phyloP scores from a whole-genome alignment of 2,888 invertebrate genomes.

The Scaptomyza tumidula region DNA sequence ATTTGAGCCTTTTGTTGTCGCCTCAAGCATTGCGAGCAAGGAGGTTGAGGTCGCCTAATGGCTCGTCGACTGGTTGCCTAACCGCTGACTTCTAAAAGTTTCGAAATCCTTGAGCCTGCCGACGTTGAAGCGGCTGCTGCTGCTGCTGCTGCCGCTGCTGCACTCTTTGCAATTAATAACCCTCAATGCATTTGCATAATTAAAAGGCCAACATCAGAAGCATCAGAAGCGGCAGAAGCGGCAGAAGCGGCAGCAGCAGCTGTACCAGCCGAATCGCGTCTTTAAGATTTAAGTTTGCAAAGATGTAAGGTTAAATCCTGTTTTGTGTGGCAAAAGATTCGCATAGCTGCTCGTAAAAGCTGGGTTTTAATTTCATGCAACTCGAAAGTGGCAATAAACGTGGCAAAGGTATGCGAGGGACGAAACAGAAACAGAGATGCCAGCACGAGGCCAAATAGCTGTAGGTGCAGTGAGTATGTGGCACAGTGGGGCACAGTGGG shows the following conservation, averaged over 20 bases:
- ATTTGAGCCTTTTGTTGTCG: constrained; percentile 43
- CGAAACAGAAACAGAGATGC: constrained; percentile 44
- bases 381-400: constrained; percentile 78
- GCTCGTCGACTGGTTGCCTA: constrained; percentile 50
- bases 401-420: constrained; percentile 40
- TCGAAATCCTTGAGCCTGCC: constrained; percentile 31
- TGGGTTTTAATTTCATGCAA: constrained; percentile 75
- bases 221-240: background rate
- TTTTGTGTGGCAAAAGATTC: constrained; percentile 1
- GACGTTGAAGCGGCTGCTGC: constrained; percentile 18
- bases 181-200: constrained; percentile 76
- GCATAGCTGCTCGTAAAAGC: constrained; percentile 69
- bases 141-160: constrained; percentile 2
- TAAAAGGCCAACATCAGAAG: constrained; percentile 52
- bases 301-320: constrained; percentile 9
- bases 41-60: constrained; percentile 56
- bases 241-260: constrained; percentile 4
- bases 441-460: constrained; percentile 45
- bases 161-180: constrained; percentile 70
- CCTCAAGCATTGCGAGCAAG: constrained; percentile 25
- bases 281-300: constrained; percentile 60
- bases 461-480: too few species aligned
- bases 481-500: background rate
- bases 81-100: constrained; percentile 42
- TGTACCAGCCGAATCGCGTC: constrained; percentile 9